These are phyloP conservation scores for Sericinus montela DNA, from an alignment of 2,888 invertebrate species.

Conservation along the genomic window DNA sequence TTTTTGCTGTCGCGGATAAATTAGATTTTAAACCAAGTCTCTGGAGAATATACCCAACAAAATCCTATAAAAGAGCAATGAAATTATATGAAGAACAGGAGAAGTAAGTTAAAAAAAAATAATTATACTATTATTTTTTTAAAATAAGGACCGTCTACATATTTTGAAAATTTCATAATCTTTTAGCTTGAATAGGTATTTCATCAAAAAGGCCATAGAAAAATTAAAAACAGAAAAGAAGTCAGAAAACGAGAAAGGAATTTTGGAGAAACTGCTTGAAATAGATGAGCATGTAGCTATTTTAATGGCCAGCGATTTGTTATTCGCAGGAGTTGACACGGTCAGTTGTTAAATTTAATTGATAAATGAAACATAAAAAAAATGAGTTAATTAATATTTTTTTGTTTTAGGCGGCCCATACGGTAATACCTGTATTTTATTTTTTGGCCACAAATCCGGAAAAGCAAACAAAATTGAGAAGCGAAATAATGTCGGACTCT, in stretches of 20 bases:
- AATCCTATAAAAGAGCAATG: constrained; percentile 45
- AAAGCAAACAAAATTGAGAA: constrained; percentile 81
- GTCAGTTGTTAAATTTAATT: constrained; percentile 47
- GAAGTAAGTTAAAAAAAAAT: constrained; percentile 31
- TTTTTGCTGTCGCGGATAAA: constrained; percentile 36
- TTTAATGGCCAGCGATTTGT: constrained; percentile 82
- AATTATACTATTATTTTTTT: not conserved
- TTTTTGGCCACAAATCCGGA: constrained; percentile 81
- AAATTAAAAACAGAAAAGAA: constrained; percentile 30
- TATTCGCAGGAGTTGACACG: constrained; percentile 83
- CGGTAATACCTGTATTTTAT: constrained; percentile 76
- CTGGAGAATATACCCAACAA: constrained; percentile 44
- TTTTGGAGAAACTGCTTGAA: constrained; percentile 79
- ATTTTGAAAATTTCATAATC: not conserved
- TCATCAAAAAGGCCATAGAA: constrained; percentile 37
- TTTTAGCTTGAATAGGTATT: constrained; percentile 37
- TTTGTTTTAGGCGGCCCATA: constrained; percentile 74
- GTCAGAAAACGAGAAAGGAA: constrained; percentile 58
- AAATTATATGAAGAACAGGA: constrained; percentile 46
- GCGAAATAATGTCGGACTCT: constrained; percentile 65
- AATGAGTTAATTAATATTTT: not conserved
- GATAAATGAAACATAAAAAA: not conserved
- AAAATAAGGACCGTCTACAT: no score
- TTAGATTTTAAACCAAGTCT: constrained; percentile 48
- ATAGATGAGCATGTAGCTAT: constrained; percentile 78